phyloP scores from a whole-genome alignment of 2,888 invertebrate species.

The Entomobrya multifasciata region DNA sequence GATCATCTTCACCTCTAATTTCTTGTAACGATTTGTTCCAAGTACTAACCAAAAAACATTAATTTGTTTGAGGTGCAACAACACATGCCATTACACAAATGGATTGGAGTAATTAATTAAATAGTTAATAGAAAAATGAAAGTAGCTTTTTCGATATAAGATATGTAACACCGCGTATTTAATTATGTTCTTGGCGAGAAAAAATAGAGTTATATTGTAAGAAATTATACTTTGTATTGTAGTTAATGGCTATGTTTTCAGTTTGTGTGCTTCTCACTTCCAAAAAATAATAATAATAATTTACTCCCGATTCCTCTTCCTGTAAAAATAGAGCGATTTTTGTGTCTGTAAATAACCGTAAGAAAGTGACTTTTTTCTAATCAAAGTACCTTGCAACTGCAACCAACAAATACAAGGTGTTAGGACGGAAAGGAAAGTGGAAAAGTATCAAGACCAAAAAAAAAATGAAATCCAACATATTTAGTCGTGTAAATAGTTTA shows the following conservation, averaged over 20 bases:
- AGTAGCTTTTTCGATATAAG: too few species aligned
- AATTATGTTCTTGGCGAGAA: neutral
- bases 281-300: too few species aligned
- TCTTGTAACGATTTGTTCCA: slow-evolving; percentile 23
- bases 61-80: neutral
- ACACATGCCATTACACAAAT: neutral
- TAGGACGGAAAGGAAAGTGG: slow-evolving; percentile 39
- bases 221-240: neutral
- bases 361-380: slow-evolving; percentile 43
- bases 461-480: neutral
- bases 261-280: neutral
- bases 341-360: slow-evolving; percentile 4
- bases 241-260: neutral
- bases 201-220: neutral
- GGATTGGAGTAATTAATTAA: neutral
- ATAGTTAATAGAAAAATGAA: neutral
- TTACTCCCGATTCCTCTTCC: neutral
- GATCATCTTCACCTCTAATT: slow-evolving; percentile 29
- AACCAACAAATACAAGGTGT: slow-evolving; percentile 70
- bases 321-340: neutral
- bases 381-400: slow-evolving; percentile 70
- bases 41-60: neutral
- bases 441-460: slow-evolving; percentile 63
- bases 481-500: slow-evolving; percentile 61
- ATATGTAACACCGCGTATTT: neutral